These are phyloP conservation scores for Heliocidaris tuberculata DNA, from an alignment of 35 echinoderm and acorn worm genomes.

Conservation along the genomic window DNA sequence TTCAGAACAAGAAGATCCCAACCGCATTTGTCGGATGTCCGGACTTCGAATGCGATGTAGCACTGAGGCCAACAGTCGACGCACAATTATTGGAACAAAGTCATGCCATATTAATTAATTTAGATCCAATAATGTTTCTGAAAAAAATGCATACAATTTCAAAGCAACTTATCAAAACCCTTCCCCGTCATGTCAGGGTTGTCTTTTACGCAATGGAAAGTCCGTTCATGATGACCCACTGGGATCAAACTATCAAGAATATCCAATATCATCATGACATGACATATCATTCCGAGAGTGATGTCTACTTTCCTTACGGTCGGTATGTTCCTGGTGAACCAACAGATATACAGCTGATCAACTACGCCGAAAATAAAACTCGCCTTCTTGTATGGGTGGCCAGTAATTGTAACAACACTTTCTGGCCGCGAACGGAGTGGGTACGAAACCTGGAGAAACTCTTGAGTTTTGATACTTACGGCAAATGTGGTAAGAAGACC, in stretches of 20 bases:
- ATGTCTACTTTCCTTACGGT: background rate
- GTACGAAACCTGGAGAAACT: conserved; percentile 61
- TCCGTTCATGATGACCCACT: too few relatives aligned
- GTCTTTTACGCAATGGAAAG: too few relatives aligned
- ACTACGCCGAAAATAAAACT: conserved; percentile 68
- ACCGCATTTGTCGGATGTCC: too few relatives aligned
- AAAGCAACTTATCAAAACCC: too few relatives aligned
- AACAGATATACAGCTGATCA: background rate
- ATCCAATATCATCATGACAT: conserved; percentile 23
- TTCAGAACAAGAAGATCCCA: too few relatives aligned
- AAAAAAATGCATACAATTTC: too few relatives aligned
- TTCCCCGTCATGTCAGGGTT: too few relatives aligned
- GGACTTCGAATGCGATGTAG: too few relatives aligned
- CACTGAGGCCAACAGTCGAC: too few relatives aligned
- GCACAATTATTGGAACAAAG: too few relatives aligned
- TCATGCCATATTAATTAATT: too few relatives aligned
- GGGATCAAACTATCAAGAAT: conserved; percentile 24
- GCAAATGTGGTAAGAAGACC: conserved; percentile 71
- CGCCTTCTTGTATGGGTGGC: conserved; percentile 25
- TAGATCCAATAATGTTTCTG: too few relatives aligned
- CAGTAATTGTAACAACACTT: conserved; percentile 69
- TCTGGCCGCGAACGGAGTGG: conserved; percentile 69
- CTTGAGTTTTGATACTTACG: conserved; percentile 67
- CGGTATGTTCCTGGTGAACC: conserved; percentile 49
- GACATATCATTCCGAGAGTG: conserved; percentile 63